Percentiles rank a stretch among this genome's conserved stretches.
These are phyloP conservation scores for Pungitius pungitius DNA, from an alignment of 2,113 vertebrate genomes.

Conservation along the genomic window DNA sequence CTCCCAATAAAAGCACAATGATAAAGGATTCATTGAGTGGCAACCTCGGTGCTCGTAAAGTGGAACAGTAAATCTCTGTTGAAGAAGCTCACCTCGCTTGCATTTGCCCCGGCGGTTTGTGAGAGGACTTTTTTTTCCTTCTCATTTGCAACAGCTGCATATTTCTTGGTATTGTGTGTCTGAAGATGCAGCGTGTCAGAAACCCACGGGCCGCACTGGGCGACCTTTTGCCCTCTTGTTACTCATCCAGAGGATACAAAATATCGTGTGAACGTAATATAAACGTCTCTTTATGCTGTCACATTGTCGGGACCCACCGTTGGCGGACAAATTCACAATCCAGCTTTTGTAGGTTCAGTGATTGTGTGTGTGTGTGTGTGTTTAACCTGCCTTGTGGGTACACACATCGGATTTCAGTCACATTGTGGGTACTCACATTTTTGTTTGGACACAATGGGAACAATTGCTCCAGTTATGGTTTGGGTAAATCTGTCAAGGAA, in stretches of 20 bases:
- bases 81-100: conserved; percentile 68
- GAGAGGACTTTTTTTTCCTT: conserved; percentile 75
- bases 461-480: background rate
- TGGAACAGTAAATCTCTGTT: conserved; percentile 69
- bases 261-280: background rate
- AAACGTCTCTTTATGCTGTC: background rate
- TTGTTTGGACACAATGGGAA: background rate
- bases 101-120: conserved; percentile 60
- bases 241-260: conserved; percentile 33
- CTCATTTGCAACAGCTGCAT: conserved; percentile 81
- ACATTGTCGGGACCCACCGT: background rate
- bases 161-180: conserved; percentile 81
- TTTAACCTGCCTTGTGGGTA: no score
- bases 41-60: conserved; percentile 59
- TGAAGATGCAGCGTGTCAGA: conserved; percentile 65
- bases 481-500: background rate
- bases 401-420: no score
- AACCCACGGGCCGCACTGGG: conserved; percentile 32
- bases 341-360: background rate
- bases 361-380: background rate
- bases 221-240: conserved; percentile 28
- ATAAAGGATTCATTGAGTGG: conserved; percentile 74
- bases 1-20: conserved; percentile 60
- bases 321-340: background rate
- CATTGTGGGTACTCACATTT: background rate